Conservation (phyloP, 2,797 vertebrate species). For the Malacoraja senta region DNA sequence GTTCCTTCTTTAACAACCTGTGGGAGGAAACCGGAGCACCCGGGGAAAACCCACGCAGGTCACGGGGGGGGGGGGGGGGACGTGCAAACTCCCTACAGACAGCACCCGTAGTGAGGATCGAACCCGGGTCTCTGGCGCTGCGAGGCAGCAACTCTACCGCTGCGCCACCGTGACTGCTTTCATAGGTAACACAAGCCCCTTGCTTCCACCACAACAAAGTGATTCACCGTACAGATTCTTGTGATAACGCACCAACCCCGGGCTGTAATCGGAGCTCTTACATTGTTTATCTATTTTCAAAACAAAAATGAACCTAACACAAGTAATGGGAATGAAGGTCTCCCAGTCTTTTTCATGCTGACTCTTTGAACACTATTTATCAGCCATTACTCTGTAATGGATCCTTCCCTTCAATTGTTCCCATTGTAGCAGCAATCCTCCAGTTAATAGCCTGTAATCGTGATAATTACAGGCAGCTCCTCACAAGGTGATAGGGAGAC, state of each 20-base stretch:
- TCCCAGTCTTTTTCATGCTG: slow-evolving; percentile 13
- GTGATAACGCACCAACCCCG: not conserved
- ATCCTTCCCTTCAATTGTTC: not conserved
- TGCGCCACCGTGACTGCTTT: not conserved
- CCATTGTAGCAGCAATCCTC: not conserved
- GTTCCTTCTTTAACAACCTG: too few relatives aligned
- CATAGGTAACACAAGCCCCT: slow-evolving; percentile 42
- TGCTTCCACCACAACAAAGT: slow-evolving; percentile 39
- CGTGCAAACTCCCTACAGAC: too few relatives aligned
- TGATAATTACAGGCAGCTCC: not conserved
- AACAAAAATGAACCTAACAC: not conserved
- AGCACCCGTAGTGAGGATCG: too few relatives aligned
- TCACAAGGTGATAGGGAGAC: not conserved
- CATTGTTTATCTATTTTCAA: slow-evolving; percentile 32
- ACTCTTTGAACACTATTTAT: not conserved
- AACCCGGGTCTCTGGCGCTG: too few relatives aligned
- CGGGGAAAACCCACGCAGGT: too few relatives aligned
- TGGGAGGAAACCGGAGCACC: too few relatives aligned
- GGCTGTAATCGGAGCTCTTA: slow-evolving; percentile 7
- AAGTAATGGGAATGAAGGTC: not conserved
- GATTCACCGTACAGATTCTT: slow-evolving; percentile 28
- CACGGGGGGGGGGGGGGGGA: too few relatives aligned
- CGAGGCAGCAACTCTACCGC: not conserved
- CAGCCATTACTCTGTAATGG: not conserved
- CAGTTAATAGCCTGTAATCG: not conserved